A percentile compares a stretch with the other conserved stretches of the same genome.
Conservation (phyloP, 2,888 invertebrate species). For the Drosophila prostipennis region DNA sequence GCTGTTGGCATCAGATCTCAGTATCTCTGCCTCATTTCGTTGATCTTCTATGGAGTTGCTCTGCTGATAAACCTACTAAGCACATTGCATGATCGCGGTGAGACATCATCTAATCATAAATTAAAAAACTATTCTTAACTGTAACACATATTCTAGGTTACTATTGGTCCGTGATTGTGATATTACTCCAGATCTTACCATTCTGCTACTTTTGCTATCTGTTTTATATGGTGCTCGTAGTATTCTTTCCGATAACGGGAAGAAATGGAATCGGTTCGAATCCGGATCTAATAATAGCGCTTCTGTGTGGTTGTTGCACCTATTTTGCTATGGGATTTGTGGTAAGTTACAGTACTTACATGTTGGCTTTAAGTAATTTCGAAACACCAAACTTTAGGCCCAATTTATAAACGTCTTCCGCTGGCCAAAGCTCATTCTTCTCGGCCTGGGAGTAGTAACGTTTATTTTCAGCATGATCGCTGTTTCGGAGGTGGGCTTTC, state of each 20-base stretch:
- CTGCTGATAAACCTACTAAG: conserved; percentile 73
- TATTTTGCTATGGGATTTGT: conserved; percentile 80
- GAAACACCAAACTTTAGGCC: background rate
- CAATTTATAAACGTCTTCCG: conserved; percentile 82
- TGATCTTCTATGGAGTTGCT: conserved; percentile 78
- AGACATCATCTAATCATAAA: background rate
- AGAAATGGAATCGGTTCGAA: conserved; percentile 84
- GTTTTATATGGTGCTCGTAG: conserved; percentile 84
- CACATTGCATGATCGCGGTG: conserved; percentile 75
- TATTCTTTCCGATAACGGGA: conserved; percentile 87
- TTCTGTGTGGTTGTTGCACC: conserved; percentile 80
- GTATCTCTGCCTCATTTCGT: conserved; percentile 74
- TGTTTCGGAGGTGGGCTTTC: conserved; percentile 86
- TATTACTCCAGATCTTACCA: conserved; percentile 83
- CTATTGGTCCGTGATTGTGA: conserved; percentile 72
- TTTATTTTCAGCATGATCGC: conserved; percentile 77
- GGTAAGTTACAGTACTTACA: conserved; percentile 53
- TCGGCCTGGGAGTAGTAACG: conserved; percentile 72
- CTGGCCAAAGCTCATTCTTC: conserved; percentile 75
- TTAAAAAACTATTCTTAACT: background rate
- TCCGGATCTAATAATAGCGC: conserved; percentile 86
- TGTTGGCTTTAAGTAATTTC: background rate
- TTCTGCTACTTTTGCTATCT: conserved; percentile 84
- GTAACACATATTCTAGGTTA: conserved; percentile 45
- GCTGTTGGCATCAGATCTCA: conserved; percentile 73